Evolutionary conservation across 2,113 vertebrate genomes (phyloP).

Genomic region (Cynopterus brachyotis): DNA sequence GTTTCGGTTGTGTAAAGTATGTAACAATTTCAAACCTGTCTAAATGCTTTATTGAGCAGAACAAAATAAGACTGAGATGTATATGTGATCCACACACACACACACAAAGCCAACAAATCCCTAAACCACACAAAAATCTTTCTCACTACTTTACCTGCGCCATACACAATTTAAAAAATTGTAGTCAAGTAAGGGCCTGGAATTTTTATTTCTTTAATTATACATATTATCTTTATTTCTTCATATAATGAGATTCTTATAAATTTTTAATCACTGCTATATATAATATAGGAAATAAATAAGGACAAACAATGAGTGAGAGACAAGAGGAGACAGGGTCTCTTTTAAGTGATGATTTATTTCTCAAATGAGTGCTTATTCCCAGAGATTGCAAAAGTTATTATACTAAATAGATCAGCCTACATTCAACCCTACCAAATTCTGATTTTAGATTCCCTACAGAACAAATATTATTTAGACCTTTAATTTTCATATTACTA

Average conservation of each 20-base stretch:
- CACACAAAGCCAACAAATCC: background rate
- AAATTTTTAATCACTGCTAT: slow-evolving; percentile 32
- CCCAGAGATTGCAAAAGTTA: background rate
- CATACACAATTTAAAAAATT: background rate
- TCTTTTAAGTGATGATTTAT: slow-evolving; percentile 1
- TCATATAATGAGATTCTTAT: background rate
- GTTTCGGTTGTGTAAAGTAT: background rate
- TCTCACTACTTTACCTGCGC: background rate
- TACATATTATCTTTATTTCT: slow-evolving; percentile 26
- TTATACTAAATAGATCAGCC: slow-evolving; percentile 29
- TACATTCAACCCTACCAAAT: background rate
- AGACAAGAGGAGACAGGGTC: background rate
- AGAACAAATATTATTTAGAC: slow-evolving; percentile 18
- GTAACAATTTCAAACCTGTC: background rate
- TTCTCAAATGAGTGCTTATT: slow-evolving; percentile 4
- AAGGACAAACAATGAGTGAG: background rate
- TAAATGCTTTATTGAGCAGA: background rate
- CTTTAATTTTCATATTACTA: slow-evolving; percentile 19
- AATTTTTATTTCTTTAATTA: slow-evolving; percentile 5
- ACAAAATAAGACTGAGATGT: background rate
- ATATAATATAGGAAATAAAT: background rate
- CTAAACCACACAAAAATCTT: background rate
- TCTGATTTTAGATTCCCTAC: background rate
- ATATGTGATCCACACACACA: background rate
- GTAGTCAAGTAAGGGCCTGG: background rate